phyloP scores from a whole-genome alignment of 1,140 invertebrate genomes.

The Euura lappo region DNA sequence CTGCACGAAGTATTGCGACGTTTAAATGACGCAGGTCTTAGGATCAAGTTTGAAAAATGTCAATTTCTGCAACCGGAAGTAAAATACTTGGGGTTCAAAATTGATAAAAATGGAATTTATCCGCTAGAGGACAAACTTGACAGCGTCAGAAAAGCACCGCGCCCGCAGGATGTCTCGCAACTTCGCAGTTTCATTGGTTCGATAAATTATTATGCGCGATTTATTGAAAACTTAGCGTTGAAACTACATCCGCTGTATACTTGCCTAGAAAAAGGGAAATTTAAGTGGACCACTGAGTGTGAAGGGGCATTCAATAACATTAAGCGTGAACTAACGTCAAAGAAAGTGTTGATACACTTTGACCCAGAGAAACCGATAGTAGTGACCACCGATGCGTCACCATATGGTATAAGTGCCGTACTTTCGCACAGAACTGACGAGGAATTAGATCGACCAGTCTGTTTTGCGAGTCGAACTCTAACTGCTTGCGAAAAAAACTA shows the following conservation, averaged over 20 bases:
- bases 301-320: slow-evolving; percentile 27
- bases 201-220: slow-evolving; percentile 44
- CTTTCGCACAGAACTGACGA: slow-evolving; percentile 38
- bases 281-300: neutral
- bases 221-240: slow-evolving; percentile 42
- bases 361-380: slow-evolving; percentile 37
- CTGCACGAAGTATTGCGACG: slow-evolving; percentile 8
- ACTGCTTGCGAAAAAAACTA: slow-evolving; percentile 44
- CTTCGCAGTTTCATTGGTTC: no score
- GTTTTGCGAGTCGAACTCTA: slow-evolving; percentile 43
- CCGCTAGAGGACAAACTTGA: slow-evolving; percentile 31
- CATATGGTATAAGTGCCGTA: slow-evolving; percentile 45
- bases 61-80: slow-evolving; percentile 37
- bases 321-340: slow-evolving; percentile 30
- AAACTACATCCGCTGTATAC: slow-evolving; percentile 33
- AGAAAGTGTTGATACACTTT: slow-evolving; percentile 40
- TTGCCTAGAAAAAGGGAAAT: neutral
- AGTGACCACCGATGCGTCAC: slow-evolving; percentile 48
- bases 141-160: slow-evolving; percentile 27
- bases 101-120: slow-evolving; percentile 35
- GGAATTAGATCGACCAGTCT: slow-evolving; percentile 38
- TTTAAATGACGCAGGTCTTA: slow-evolving; percentile 6
- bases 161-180: no score
- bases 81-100: slow-evolving; percentile 36
- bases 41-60: slow-evolving; percentile 32